phyloP scores from a whole-genome alignment of 2,888 invertebrate genomes.

The Mylabris sibirica region DNA sequence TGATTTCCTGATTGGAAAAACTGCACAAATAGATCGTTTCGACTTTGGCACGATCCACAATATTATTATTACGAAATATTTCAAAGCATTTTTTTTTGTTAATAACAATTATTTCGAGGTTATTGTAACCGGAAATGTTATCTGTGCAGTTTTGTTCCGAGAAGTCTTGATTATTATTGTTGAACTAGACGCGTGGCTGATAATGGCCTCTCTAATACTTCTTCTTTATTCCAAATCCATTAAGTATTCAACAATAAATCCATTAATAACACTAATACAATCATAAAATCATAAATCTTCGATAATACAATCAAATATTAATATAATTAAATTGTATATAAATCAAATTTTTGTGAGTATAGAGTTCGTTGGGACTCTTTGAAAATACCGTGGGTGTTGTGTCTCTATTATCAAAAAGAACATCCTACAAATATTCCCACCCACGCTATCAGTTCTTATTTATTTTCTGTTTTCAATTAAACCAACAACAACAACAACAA shows the following conservation, averaged over 20 bases:
- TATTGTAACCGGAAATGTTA: constrained; percentile 59
- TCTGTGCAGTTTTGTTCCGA: constrained; percentile 58
- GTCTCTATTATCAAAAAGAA: background rate
- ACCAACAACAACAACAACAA: background rate
- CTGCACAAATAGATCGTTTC: constrained; percentile 3
- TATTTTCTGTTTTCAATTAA: background rate
- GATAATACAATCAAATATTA: background rate
- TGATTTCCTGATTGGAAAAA: background rate
- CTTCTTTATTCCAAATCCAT: constrained; percentile 15
- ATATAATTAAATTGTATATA: background rate
- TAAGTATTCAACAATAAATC: constrained; percentile 4
- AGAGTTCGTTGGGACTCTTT: background rate
- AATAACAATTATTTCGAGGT: constrained; percentile 51
- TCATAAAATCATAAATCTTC: constrained; percentile 4
- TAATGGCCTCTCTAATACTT: constrained; percentile 24
- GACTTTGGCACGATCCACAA: constrained; percentile 9
- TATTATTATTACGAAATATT: constrained; percentile 16
- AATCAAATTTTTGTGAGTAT: background rate
- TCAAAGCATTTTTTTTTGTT: constrained; percentile 15
- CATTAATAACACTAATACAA: background rate
- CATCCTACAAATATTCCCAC: background rate
- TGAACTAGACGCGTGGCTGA: constrained; percentile 45
- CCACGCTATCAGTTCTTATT: constrained; percentile 1
- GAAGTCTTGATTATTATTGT: constrained; percentile 49
- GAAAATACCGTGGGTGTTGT: background rate